These are phyloP conservation scores for Crocallis elinguaria DNA, from an alignment of 2,888 invertebrate genomes.

Conservation along the genomic window DNA sequence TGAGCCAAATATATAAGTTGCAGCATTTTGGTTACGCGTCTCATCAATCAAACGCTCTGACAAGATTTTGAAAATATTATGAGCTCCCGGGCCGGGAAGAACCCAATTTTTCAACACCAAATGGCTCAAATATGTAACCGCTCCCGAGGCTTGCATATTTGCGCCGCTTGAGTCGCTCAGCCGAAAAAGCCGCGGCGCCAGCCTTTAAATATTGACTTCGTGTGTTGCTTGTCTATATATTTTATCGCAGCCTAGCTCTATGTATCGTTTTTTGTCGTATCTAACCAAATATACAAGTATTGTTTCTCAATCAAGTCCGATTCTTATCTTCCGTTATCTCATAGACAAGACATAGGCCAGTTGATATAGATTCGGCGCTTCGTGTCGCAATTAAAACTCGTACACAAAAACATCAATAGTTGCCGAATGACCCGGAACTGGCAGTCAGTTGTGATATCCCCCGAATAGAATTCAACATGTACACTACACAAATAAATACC, in stretches of 20 bases:
- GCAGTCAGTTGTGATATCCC: conserved; percentile 50
- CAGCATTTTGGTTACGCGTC: too few relatives aligned
- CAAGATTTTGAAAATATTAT: too few relatives aligned
- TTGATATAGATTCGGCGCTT: conserved; percentile 28
- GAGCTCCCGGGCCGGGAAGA: too few relatives aligned
- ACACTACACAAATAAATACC: conserved; percentile 30
- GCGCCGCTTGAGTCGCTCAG: too few relatives aligned
- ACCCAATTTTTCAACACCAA: too few relatives aligned
- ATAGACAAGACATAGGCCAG: conserved; percentile 17
- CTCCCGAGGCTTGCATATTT: too few relatives aligned
- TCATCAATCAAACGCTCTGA: too few relatives aligned
- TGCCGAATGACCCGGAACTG: conserved; percentile 69
- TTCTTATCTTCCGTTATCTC: conserved; percentile 26
- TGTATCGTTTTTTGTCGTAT: not conserved
- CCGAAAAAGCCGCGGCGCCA: too few relatives aligned
- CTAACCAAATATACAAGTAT: conserved; percentile 11
- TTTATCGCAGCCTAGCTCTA: not conserved
- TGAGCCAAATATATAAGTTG: too few relatives aligned
- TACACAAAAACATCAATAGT: conserved; percentile 55
- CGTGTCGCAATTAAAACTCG: conserved; percentile 37
- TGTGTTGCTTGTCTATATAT: not conserved
- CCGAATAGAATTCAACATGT: conserved; percentile 28
- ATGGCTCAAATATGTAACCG: too few relatives aligned
- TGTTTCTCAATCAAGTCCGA: conserved; percentile 24
- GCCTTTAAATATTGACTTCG: too few relatives aligned